Percentiles rank a stretch among this genome's conserved stretches.
Evolutionary conservation across 1,140 invertebrate species (phyloP).

Genomic region (Aphelinus certus): DNA sequence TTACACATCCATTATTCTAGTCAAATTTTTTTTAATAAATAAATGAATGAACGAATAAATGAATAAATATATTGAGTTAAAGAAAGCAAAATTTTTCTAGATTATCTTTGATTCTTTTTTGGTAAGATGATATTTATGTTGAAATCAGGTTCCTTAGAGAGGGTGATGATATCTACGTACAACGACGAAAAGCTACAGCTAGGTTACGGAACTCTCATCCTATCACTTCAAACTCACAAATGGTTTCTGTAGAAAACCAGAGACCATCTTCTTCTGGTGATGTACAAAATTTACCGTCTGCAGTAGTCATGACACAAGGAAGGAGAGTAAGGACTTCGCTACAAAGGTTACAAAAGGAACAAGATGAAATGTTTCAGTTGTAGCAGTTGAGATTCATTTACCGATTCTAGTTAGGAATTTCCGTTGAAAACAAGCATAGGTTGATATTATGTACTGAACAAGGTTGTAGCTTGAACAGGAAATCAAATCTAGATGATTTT

Average conservation of each 20-base stretch:
- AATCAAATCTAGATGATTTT: slow-evolving; percentile 2
- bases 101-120: too few species aligned
- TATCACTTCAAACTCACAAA: slow-evolving; percentile 50
- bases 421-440: slow-evolving; percentile 19
- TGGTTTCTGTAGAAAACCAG: slow-evolving; percentile 49
- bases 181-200: slow-evolving; percentile 65
- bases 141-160: slow-evolving; percentile 68
- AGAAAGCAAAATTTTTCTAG: slow-evolving; percentile 10
- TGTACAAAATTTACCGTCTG: slow-evolving; percentile 63
- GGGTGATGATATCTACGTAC: slow-evolving; percentile 66
- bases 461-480: background rate
- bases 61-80: background rate
- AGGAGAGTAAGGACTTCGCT: slow-evolving; percentile 80
- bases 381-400: slow-evolving; percentile 68
- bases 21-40: too few species aligned
- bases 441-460: slow-evolving; percentile 21
- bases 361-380: slow-evolving; percentile 91
- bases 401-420: slow-evolving; percentile 19
- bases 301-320: slow-evolving; percentile 82
- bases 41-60: background rate
- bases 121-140: background rate
- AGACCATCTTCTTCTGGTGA: slow-evolving; percentile 59
- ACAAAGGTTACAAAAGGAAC: slow-evolving; percentile 81
- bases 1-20: too few species aligned
- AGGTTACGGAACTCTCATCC: slow-evolving; percentile 68